Percentiles rank a stretch among this genome's conserved stretches.
Evolutionary conservation across 2,113 vertebrate species (phyloP).

Genomic region (Solenodon paradoxus): DNA sequence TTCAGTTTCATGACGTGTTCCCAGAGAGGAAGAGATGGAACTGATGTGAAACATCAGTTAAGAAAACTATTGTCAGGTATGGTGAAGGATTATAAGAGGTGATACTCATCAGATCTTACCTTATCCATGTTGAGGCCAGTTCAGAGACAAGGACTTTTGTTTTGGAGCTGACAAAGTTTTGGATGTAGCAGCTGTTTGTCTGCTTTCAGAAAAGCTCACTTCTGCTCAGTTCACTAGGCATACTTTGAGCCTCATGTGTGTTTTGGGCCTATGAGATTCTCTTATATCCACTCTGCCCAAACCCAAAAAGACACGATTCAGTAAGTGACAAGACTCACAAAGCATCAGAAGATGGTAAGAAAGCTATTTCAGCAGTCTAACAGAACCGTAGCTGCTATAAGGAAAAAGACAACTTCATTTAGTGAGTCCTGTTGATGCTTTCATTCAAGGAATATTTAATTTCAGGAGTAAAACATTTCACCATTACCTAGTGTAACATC

Average conservation of each 20-base stretch:
- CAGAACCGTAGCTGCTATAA: neutral
- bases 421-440: neutral
- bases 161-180: neutral
- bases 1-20: neutral
- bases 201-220: neutral
- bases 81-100: neutral
- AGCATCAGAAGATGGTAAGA: neutral
- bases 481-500: neutral
- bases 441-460: neutral
- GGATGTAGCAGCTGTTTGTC: neutral
- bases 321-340: neutral
- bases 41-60: neutral
- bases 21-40: neutral
- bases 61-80: neutral
- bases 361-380: neutral
- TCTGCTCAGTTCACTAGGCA: neutral
- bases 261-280: neutral
- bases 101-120: neutral
- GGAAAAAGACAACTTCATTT: neutral
- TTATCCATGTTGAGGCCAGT: neutral
- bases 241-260: neutral
- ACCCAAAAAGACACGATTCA: neutral
- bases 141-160: neutral
- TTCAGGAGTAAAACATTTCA: neutral
- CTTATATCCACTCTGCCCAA: neutral